Base-by-base conservation (phyloP, 2,113 vertebrate species). In the Progne subis region DNA sequence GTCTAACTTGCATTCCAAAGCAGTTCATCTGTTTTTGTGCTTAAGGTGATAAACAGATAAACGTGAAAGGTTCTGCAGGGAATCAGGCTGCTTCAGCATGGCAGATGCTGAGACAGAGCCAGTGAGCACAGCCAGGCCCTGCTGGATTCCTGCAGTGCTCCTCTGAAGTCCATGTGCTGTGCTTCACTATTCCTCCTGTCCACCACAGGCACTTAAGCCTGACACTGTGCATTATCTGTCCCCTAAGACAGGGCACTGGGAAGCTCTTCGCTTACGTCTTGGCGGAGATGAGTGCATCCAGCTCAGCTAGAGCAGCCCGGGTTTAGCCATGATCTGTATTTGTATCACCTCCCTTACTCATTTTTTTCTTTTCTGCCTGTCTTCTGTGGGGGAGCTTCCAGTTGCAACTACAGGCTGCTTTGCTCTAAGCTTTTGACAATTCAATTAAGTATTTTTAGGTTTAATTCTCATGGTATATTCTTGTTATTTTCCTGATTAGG, bases 201-300 rank as follows among this genome's bases (percentile, higher is more conserved):
- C 31, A 39, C 53, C 32, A 8, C 57, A 41, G 61, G 59, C 65
- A n/a, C 57, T 64, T 37, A 5, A 18, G 14, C 65, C 76, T 32
- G 8, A 24, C 32, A 5, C 63, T 29, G 14, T 31, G 39, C 6
- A 0, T 49, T 76, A 4, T 20, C 14, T 7, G 0, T 75, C 17
- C 31, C 28, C 53, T 55, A 11, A 6, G 0, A 0, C 0, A 55
- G 29, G 46, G 46, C 41, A 7, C 21, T 56, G 41, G 61, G 21
- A 34, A 64, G 8, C 64, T 91, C 83, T 65, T 71, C 59, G 34
- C 39, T 84, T 59, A 32, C 0, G 0, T 61, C 65, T 84, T 87
- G 71, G 37, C 57, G 41, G 49, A 52, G 37, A 16, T 85, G 57
- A 80, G 52, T 44, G 21, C 47, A 61, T 81, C 29, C 64, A 78